Conservation (phyloP, 2,888 invertebrate species). For the Crioceris asparagi region DNA sequence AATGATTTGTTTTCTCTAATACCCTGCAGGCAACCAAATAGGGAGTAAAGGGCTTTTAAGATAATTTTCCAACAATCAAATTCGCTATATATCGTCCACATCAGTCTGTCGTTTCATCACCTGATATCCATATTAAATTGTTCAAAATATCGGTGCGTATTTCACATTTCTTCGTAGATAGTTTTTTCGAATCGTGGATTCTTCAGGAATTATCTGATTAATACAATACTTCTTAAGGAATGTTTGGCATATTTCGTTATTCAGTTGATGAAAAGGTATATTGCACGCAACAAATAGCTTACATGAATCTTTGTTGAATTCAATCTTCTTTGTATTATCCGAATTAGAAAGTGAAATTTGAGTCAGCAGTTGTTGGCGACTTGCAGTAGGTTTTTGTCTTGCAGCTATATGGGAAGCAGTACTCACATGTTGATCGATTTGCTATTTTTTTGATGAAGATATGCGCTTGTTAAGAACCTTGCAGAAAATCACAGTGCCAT, state of each 20-base stretch:
- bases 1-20: conserved; percentile 1
- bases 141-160: too few species aligned
- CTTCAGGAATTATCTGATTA: background rate
- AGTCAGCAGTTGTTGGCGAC: background rate
- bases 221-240: background rate
- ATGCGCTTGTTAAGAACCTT: background rate
- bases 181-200: background rate
- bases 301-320: background rate
- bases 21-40: conserved; percentile 1
- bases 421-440: background rate
- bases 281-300: background rate
- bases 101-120: too few species aligned
- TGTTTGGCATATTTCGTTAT: too few species aligned
- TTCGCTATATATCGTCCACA: background rate
- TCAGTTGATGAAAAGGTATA: too few species aligned
- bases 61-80: background rate
- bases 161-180: background rate
- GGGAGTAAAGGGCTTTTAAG: background rate
- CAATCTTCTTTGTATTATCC: background rate
- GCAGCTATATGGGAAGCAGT: background rate
- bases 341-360: background rate
- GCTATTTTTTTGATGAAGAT: background rate
- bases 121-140: too few species aligned
- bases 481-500: background rate
- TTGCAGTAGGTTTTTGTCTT: background rate